Base-by-base conservation (phyloP, 2,888 invertebrate species). In the Epinotia ramella region DNA sequence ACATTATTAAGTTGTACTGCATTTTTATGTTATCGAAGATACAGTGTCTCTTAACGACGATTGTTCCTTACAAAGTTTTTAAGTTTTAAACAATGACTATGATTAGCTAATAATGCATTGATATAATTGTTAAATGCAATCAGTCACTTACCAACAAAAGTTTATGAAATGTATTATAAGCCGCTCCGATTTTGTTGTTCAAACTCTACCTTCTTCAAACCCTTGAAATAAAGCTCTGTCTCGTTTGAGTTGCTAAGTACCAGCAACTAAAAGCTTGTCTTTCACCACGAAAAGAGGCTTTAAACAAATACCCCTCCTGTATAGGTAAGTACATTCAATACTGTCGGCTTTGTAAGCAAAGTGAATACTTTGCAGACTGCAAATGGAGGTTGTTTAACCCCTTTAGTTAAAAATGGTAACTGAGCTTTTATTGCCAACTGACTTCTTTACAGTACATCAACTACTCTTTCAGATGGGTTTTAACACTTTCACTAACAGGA, bases 191-290 rank as follows among this genome's bases (percentile, higher is more conserved):
- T 28, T 62, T 59, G 46, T 6, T 24, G 6, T 46, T 24, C n/a
- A 28, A 62, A 53, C 56, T 40, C 20, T 62, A 66, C 62, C 53
- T 62, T 63, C 70, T 63, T 71, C 53, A 63, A 53, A 71, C 20
- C 56, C 13, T 53, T 49, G 33, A 60, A 46, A 49, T 24, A 73
- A 73, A 73, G 53, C 56, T 57, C 40, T 28, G 16, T 67, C 67
- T 40, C 67, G 0, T 1, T 40, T 46, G 28, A 20, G 20, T 44
- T 67, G 68, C 73, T 73, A 68, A 28, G 24, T 28, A 28, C 24
- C 24, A 73, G 57, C 56, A 73, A 68, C 63, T 68, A 68, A 73
- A 73, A 73, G 73, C 63, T 73, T 56, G 67, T 63, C 56, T 68
- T 63, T 68, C 56, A 44, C 62, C 57, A 20, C 44, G 68, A 62